Base-by-base conservation (phyloP, 2,113 vertebrate species). In the Tachycineta bicolor region DNA sequence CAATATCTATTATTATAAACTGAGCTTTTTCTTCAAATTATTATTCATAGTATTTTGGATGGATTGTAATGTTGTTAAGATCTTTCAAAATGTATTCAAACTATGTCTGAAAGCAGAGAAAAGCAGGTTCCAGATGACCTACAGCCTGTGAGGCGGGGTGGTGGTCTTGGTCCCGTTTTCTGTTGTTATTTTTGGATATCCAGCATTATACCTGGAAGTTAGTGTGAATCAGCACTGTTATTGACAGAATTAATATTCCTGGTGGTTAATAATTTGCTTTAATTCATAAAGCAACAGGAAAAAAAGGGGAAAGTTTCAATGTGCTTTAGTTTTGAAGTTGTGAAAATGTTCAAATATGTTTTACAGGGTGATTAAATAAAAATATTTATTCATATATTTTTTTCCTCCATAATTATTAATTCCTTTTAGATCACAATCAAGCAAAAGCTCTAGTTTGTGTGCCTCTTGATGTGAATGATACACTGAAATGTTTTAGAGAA, bases 401-500 rank as follows among this genome's bases (percentile, higher is more conserved):
- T 4, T 76, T 93, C 64, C 64, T 83, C 34, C 19, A 6, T 78
- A 65, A 80, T 83, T 77, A 64, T 79, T 83, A 28, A 87, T 91
- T 93, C 19, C 73, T 92, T 97, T 92, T 96, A 99, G 99, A 98
- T 79, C 29, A 44, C 9, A 94, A 58, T 50, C 95, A 59, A 70
- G 97, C 97, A 39, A 98, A 98, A 97, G 90, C 90, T 20, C 93
- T 99, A 11, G 92, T 98, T 73, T 97, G 96, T 29, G 99, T 99
- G 69, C 99, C 99, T 16, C 91, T 99, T 96, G 98, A 99, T 77
- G 98, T 99, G 90, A 95, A 97, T 23, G 98, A 99, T 90, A 98
- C 98, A 9, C 95, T 99, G 96, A 93, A 94, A 76, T 98, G 97
- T 95, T 99, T 99, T 94, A 98, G 96, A 93, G 98, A 99, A 96